Conservation (phyloP, 2,113 vertebrate genomes). For the Leucosticte australis region DNA sequence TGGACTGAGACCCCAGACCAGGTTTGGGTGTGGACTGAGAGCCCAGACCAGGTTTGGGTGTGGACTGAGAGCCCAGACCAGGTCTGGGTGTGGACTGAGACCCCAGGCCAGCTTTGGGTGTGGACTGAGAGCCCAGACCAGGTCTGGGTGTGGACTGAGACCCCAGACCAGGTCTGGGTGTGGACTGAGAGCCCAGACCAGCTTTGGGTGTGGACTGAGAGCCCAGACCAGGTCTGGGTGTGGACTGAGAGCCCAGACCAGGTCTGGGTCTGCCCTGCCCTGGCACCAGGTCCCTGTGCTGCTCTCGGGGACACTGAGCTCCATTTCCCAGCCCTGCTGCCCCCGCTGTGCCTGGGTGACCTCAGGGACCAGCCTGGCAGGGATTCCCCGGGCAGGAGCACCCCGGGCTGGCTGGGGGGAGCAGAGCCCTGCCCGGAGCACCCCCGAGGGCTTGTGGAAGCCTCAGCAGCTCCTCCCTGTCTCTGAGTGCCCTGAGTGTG, state of each 20-base stretch:
- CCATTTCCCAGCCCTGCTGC: neutral
- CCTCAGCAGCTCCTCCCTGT: neutral
- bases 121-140: too few relatives aligned
- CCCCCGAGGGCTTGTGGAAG: neutral
- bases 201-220: too few relatives aligned
- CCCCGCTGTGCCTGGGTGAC: neutral
- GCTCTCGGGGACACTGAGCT: accelerated
- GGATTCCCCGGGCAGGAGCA: neutral
- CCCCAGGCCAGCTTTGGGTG: too few relatives aligned
- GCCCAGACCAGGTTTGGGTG: too few relatives aligned
- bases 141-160: neutral
- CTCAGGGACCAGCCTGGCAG: neutral
- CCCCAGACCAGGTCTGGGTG: too few relatives aligned
- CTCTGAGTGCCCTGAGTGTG: accelerated
- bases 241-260: neutral
- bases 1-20: neutral
- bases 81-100: accelerated
- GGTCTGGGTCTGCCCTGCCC: too few relatives aligned
- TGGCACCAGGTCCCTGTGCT: accelerated
- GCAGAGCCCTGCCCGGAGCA: neutral
- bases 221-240: too few relatives aligned
- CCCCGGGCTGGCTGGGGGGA: neutral
- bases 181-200: accelerated
- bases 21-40: too few relatives aligned
- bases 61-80: too few relatives aligned